Conservation (phyloP, 2,113 vertebrate species). For the Mesitornis unicolor region DNA sequence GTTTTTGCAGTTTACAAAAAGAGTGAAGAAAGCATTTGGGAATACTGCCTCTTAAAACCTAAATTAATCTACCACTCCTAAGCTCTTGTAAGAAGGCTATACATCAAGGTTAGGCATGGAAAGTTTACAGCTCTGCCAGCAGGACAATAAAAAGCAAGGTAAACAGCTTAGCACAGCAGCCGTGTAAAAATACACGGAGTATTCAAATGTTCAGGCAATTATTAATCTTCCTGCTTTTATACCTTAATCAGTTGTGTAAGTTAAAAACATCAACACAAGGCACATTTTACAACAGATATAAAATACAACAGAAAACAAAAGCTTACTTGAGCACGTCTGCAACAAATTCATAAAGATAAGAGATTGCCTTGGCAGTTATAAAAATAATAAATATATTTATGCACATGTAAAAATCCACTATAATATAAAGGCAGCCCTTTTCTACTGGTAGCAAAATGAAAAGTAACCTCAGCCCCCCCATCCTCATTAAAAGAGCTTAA, state of each 20-base stretch:
- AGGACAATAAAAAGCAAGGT: constrained; percentile 28
- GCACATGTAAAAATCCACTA: not conserved
- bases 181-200: not conserved
- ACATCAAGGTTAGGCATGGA: not conserved
- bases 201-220: not conserved
- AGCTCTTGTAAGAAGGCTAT: not conserved
- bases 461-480: not conserved
- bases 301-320: constrained; percentile 36
- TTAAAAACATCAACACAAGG: not conserved
- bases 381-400: not conserved
- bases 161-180: not conserved
- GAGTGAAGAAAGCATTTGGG: not conserved
- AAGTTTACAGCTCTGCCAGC: not conserved
- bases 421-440: not conserved
- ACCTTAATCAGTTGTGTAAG: not conserved
- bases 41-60: constrained; percentile 10
- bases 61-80: not conserved
- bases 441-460: not conserved
- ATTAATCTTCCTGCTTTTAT: constrained; percentile 19
- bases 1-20: constrained; percentile 2
- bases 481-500: not conserved
- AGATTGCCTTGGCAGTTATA: not conserved
- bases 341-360: constrained; percentile 36
- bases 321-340: not conserved
- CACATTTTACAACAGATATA: not conserved